These are phyloP conservation scores for Periplaneta americana DNA, from an alignment of 1,140 invertebrate species.

Conservation along the genomic window DNA sequence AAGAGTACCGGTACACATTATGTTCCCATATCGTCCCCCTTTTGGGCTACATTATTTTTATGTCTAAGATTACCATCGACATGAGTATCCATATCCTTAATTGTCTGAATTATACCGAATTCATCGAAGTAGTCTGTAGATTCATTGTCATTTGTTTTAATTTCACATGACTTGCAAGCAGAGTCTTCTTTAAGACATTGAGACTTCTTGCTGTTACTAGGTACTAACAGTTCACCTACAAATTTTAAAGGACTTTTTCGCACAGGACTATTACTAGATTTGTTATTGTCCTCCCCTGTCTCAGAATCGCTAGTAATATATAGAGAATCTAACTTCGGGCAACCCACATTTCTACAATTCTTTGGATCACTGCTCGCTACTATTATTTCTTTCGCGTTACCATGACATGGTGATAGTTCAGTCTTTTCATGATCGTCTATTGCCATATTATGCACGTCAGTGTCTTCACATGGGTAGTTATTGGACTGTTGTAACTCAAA, in stretches of 20 bases:
- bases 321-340: neutral
- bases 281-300: neutral
- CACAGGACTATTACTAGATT: neutral
- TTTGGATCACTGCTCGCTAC: neutral
- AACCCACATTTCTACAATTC: neutral
- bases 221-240: neutral
- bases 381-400: neutral
- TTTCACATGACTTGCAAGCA: neutral
- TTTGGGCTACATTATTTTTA: neutral
- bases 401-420: neutral
- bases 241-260: neutral
- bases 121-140: neutral
- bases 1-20: neutral
- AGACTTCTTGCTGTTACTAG: neutral
- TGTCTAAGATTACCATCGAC: neutral
- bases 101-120: neutral
- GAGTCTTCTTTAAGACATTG: neutral
- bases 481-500: neutral
- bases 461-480: neutral
- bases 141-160: neutral
- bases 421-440: neutral
- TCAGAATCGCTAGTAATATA: neutral
- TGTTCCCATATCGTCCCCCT: neutral
- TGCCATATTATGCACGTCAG: neutral
- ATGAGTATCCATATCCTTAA: neutral